phyloP scores from a whole-genome alignment of 2,113 vertebrate genomes.

The Tautogolabrus adspersus region DNA sequence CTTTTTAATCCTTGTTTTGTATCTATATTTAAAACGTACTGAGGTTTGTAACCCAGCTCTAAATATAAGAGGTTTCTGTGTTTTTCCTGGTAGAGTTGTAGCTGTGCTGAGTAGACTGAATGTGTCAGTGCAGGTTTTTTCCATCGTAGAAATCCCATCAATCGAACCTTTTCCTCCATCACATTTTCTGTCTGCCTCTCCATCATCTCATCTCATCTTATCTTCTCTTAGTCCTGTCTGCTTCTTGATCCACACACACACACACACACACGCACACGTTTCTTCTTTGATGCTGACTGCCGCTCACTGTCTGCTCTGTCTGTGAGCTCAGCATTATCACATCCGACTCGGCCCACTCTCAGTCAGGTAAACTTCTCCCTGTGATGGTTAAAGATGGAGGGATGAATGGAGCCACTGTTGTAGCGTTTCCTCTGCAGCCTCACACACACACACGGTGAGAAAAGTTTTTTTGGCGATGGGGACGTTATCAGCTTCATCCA shows the following conservation, averaged over 20 bases:
- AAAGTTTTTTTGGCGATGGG: constrained; percentile 15
- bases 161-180: constrained; percentile 17
- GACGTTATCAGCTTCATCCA: constrained; percentile 44
- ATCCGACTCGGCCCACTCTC: constrained; percentile 42
- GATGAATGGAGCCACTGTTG: constrained; percentile 42
- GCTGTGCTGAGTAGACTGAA: not conserved
- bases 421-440: not conserved
- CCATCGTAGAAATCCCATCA: constrained; percentile 42
- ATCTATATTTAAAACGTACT: too few species aligned
- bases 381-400: constrained; percentile 37
- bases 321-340: constrained; percentile 59
- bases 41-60: too few species aligned
- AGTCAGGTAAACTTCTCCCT: constrained; percentile 52
- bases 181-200: constrained; percentile 35
- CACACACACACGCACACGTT: constrained; percentile 21
- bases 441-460: constrained; percentile 17
- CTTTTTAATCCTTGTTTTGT: too few species aligned
- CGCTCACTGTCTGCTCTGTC: constrained; percentile 67
- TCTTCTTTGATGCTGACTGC: constrained; percentile 72
- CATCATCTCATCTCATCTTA: constrained; percentile 50
- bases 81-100: not conserved
- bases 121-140: constrained; percentile 8
- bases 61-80: too few species aligned
- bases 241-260: constrained; percentile 24
- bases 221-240: constrained; percentile 46